Conservation (phyloP, 2,888 invertebrate genomes). For the Drosophila helvetica region DNA sequence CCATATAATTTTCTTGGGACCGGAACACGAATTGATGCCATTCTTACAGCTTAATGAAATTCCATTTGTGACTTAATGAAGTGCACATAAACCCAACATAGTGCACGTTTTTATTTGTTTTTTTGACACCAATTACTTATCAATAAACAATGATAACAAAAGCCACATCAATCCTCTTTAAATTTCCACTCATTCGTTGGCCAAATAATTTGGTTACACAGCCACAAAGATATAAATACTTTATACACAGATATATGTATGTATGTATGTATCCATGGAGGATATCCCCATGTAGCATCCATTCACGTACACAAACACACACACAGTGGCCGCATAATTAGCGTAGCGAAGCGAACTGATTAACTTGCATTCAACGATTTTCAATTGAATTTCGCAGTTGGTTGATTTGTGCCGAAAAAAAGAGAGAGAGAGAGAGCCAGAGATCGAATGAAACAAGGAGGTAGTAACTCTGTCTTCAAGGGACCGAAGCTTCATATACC, state of each 20-base stretch:
- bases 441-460: slow-evolving; percentile 15
- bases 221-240: background rate
- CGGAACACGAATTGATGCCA: too few species aligned
- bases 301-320: background rate
- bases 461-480: slow-evolving; percentile 21
- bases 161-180: slow-evolving; percentile 12
- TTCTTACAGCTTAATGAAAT: background rate
- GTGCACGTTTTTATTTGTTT: background rate
- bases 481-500: background rate
- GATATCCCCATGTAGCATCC: too few species aligned
- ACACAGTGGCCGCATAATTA: slow-evolving; percentile 70
- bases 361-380: slow-evolving; percentile 80
- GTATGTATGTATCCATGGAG: too few species aligned
- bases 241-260: slow-evolving; percentile 19
- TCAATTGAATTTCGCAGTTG: slow-evolving; percentile 80
- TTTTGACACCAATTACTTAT: background rate
- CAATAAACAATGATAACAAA: slow-evolving; percentile 19
- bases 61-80: background rate
- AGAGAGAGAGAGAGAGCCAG: slow-evolving; percentile 15
- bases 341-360: slow-evolving; percentile 80
- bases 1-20: too few species aligned
- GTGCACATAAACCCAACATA: too few species aligned
- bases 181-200: slow-evolving; percentile 26
- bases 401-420: slow-evolving; percentile 67
- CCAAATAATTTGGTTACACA: slow-evolving; percentile 37